Percentiles rank a stretch among this genome's conserved stretches.
Conservation (phyloP, 92 coral and sea anemone species). For the Phymanthus crucifer region DNA sequence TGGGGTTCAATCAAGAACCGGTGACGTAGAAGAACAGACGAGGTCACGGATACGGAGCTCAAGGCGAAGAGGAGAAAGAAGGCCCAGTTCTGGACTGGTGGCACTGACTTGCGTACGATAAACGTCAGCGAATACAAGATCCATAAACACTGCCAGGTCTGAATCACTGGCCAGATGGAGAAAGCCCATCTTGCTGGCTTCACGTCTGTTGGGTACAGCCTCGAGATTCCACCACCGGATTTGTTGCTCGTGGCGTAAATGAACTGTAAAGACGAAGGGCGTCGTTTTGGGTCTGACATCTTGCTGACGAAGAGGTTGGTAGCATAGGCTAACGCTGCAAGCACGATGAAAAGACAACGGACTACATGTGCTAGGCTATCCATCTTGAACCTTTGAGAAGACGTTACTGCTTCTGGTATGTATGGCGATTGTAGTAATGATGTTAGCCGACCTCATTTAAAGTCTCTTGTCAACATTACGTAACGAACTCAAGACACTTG, state of each 20-base stretch:
- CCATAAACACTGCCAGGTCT: conserved; percentile 66
- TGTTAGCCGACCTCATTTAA: no score
- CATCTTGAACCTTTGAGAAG: not conserved
- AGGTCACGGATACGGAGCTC: conserved; percentile 47
- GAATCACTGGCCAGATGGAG: conserved; percentile 63
- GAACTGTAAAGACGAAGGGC: conserved; percentile 20
- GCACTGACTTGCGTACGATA: conserved; percentile 45
- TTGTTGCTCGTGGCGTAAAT: conserved; percentile 34
- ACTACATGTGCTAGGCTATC: conserved; percentile 5
- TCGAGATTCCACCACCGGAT: conserved; percentile 38
- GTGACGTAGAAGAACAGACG: conserved; percentile 55
- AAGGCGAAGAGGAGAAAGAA: conserved; percentile 57
- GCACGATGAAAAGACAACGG: conserved; percentile 26
- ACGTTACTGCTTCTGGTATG: no score
- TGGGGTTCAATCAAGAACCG: conserved; percentile 34
- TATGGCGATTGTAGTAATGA: no score
- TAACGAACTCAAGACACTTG: conserved; percentile 8
- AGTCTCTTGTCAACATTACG: not conserved
- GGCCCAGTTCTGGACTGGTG: conserved; percentile 49
- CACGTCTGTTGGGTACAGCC: conserved; percentile 52
- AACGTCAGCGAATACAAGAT: conserved; percentile 55
- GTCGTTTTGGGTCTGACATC: conserved; percentile 5
- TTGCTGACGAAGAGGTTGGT: conserved; percentile 21
- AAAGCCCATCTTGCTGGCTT: conserved; percentile 71
- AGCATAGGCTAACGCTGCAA: conserved; percentile 31